phyloP scores from a whole-genome alignment of 1,140 invertebrate species.

The Saccostrea echinata region DNA sequence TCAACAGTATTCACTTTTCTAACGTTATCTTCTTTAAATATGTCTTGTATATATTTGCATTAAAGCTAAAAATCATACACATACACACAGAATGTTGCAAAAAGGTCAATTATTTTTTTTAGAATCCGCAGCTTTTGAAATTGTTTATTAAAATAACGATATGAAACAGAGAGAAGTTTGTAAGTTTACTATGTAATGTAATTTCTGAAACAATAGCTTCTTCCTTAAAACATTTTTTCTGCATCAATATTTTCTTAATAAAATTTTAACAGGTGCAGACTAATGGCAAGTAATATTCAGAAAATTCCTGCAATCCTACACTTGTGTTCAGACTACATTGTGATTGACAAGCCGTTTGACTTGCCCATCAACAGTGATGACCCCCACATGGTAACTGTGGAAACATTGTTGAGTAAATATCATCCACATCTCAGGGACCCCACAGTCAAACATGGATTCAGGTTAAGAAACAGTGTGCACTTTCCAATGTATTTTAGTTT shows the following conservation, averaged over 20 bases:
- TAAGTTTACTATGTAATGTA: too few species aligned
- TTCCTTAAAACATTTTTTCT: background rate
- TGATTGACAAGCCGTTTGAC: constrained; percentile 53
- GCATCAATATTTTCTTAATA: background rate
- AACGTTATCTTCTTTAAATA: too few species aligned
- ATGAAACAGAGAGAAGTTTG: too few species aligned
- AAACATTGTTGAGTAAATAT: constrained; percentile 12
- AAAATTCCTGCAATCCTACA: constrained; percentile 34
- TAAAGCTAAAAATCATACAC: too few species aligned
- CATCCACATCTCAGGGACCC: constrained; percentile 47
- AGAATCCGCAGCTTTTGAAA: too few species aligned
- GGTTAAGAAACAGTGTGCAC: background rate
- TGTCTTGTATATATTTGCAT: too few species aligned
- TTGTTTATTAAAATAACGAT: too few species aligned
- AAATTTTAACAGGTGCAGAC: background rate
- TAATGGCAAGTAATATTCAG: background rate
- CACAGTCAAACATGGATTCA: constrained; percentile 10
- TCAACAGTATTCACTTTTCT: too few species aligned
- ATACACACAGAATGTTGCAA: too few species aligned
- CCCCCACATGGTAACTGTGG: constrained; percentile 15
- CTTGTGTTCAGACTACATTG: constrained; percentile 40
- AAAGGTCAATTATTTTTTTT: too few species aligned
- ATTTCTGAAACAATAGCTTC: too few species aligned
- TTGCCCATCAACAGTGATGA: constrained; percentile 42
- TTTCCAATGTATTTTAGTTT: too few species aligned